Evolutionary conservation across 2,888 invertebrate species (phyloP).

Genomic region (Orthosia gothica): DNA sequence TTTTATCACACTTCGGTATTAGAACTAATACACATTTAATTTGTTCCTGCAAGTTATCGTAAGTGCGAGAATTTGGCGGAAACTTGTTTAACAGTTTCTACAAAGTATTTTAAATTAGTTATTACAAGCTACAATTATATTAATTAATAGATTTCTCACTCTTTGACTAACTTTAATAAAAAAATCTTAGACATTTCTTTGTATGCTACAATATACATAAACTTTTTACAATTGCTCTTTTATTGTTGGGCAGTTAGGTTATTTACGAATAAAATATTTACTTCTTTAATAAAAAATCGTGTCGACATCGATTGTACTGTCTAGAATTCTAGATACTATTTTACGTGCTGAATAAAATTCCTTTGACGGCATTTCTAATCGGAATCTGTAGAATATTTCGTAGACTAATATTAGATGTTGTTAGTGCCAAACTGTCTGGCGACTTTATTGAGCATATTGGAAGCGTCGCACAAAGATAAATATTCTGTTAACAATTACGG

Average conservation of each 20-base stretch:
- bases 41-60: slow-evolving; percentile 43
- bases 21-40: slow-evolving; percentile 65
- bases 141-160: slow-evolving; percentile 76
- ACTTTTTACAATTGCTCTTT: slow-evolving; percentile 46
- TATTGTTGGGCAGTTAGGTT: slow-evolving; percentile 37
- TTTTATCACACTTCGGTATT: slow-evolving; percentile 79
- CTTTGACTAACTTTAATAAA: slow-evolving; percentile 69
- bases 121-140: slow-evolving; percentile 48
- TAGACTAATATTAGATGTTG: slow-evolving; percentile 2
- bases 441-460: neutral
- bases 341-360: slow-evolving; percentile 31
- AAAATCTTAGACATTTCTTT: slow-evolving; percentile 18
- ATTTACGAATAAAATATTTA: slow-evolving; percentile 28
- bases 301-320: slow-evolving; percentile 30
- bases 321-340: slow-evolving; percentile 23
- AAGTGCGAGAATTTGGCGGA: slow-evolving; percentile 63
- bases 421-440: slow-evolving; percentile 3
- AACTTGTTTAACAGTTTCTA: slow-evolving; percentile 55
- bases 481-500: slow-evolving; percentile 12
- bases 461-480: slow-evolving; percentile 1
- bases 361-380: slow-evolving; percentile 14
- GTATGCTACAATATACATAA: slow-evolving; percentile 38
- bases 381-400: slow-evolving; percentile 11
- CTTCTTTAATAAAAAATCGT: slow-evolving; percentile 25
- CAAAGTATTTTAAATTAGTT: slow-evolving; percentile 30